Base-by-base conservation (phyloP, 1,140 invertebrate species). In the Probaryconus sp. region DNA sequence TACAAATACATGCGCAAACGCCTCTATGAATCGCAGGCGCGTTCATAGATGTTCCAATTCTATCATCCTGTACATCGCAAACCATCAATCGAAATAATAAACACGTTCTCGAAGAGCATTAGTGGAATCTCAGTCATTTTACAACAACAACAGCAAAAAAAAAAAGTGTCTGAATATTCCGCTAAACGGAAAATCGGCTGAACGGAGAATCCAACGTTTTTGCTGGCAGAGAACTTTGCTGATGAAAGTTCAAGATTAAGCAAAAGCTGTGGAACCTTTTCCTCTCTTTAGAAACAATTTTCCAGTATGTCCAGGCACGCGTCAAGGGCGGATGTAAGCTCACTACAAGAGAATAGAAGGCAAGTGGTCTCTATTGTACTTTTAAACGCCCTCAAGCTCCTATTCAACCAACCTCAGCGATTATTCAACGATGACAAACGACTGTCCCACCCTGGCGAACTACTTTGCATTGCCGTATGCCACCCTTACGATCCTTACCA, bases 321-420 rank as follows among this genome's bases (percentile, higher is more conserved):
- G 56, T 58, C 31, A 56, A 45, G 67, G 50, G 18, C 30, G 69
- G 65, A 60, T 72, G 67, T 65, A 67, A 71, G 38, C 55, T 53
- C 31, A 40, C 48, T 67, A 70, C 73, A 76, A 80, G 74, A 76
- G 69, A 77, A 60, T 60, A 48, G 74, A 76, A 77, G 70, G 76
- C 82, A 82, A 83, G 81, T 84, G 78, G 81, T 81, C 81, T 80
- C 78, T 68, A 85, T 83, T 85, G 81, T 85, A 83, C 80, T 83
- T 83, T 83, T 82, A 83, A 83, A 81, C 80, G 70, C 28, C 75
- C 76, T 72, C 64, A 68, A 75, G 56, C 71, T 76, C 56, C 61
- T 45, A 61, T 70, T 76, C 67, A 65, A 70, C 55, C 55, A 75
- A 74, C 70, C 76, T 75, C 45, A 55, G 61, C 77, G 78, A 83